Evolutionary conservation across 2,888 invertebrate genomes (phyloP).

Genomic region (Nowickia ferox): DNA sequence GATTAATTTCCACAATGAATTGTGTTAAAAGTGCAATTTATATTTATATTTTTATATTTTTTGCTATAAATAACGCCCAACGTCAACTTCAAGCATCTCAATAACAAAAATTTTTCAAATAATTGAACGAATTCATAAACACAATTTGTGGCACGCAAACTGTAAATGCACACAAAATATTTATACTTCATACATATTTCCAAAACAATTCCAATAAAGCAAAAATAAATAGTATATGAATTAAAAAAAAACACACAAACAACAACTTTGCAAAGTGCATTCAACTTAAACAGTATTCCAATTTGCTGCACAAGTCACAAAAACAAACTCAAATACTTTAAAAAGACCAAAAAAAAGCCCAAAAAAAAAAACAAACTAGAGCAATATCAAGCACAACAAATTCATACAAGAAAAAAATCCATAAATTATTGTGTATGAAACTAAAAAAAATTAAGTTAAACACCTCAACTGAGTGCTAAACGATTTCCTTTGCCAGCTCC

Average conservation of each 20-base stretch:
- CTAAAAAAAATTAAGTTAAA: constrained; percentile 4
- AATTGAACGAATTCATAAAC: constrained; percentile 30
- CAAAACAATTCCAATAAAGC: constrained; percentile 29
- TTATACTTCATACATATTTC: neutral
- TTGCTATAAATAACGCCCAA: constrained; percentile 57
- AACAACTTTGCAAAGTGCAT: constrained; percentile 56
- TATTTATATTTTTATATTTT: constrained; percentile 7
- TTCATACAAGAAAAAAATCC: neutral
- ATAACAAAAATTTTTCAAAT: constrained; percentile 45
- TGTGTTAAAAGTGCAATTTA: constrained; percentile 41
- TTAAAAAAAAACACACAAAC: neutral
- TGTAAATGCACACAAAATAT: constrained; percentile 12
- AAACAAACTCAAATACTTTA: constrained; percentile 30
- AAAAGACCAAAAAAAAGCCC: constrained; percentile 27
- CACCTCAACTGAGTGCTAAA: constrained; percentile 41
- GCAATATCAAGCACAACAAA: constrained; percentile 56
- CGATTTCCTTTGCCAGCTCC: constrained; percentile 37
- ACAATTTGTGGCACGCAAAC: constrained; percentile 61
- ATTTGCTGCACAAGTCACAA: constrained; percentile 37
- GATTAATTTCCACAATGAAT: constrained; percentile 57
- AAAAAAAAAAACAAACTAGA: constrained; percentile 45
- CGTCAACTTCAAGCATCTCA: constrained; percentile 54
- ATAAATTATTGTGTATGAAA: neutral
- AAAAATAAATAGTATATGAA: neutral
- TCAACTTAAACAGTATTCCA: constrained; percentile 63